Evolutionary conservation across 2,888 invertebrate species (phyloP), one percentile per base, ranked within the genome.

Genomic region (Drosophila silvestris): DNA sequence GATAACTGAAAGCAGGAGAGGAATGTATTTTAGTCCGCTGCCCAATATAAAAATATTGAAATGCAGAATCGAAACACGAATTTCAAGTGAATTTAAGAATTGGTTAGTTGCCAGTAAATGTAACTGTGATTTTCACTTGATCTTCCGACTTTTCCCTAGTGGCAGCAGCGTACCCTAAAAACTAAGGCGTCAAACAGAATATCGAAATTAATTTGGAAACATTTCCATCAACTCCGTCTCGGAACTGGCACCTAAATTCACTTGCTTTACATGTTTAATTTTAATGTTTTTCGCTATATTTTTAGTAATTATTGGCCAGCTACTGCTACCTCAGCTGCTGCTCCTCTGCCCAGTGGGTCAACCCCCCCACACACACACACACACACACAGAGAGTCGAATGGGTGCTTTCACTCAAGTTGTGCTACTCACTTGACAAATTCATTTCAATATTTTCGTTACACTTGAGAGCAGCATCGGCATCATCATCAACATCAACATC

Each of bases 401-500:
- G 37, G 5, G 10, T 41, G 47, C 76, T 71, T 71, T 77, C 77
- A 41, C 63, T 54, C 39, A 26, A 22, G 58, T 57, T 53, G 16
- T 51, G 7, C 50, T 14, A 14, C 39, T 47, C 65, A 72, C 81
- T 85, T 80, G 83, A 90, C 86, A 88, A 83, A 89, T 85, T 81
- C 74, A 75, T 83, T 85, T 85, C 70, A 85, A 85, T 85, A 90
- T 85, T 85, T 90, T 85, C 70, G 83, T 89, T 83, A 89, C 85
- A 90, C 85, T 85, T 72, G 81, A 85, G 69, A 58, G 64, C 65
- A 63, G 62, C 64, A 60, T 52, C 63, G 61, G 58, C 64, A 64
- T 35, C 57, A 66, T 19, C 81, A 81, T 70, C 84, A 47, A 22
- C 71, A 66, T 35, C 78, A 74, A 69, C 84, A 83, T 73, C 78